These are phyloP conservation scores for Damaliscus lunatus DNA, from an alignment of 2,113 vertebrate genomes.

Conservation along the genomic window DNA sequence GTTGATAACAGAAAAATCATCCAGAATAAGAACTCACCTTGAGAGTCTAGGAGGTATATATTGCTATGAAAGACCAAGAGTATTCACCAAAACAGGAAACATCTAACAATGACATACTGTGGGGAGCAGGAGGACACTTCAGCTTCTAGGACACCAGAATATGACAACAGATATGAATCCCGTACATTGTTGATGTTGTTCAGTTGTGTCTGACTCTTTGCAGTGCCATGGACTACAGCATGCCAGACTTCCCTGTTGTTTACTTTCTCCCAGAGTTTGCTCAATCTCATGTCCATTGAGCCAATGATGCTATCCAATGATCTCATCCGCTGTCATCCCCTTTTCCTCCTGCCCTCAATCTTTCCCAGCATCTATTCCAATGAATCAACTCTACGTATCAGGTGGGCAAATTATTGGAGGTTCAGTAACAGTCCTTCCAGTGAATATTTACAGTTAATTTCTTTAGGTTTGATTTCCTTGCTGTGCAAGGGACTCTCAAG, in stretches of 20 bases:
- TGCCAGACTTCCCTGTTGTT: neutral
- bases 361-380: neutral
- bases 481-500: neutral
- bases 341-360: neutral
- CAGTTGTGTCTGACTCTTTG: neutral
- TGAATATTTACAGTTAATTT: neutral
- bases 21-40: neutral
- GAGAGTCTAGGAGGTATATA: neutral
- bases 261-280: neutral
- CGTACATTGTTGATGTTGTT: neutral
- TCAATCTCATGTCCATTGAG: neutral
- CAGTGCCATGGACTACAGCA: neutral
- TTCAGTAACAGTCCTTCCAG: neutral
- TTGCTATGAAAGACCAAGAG: neutral
- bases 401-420: neutral
- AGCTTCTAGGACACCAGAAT: neutral
- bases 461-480: neutral
- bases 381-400: neutral
- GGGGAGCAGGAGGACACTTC: neutral
- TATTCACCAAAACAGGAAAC: neutral
- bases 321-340: neutral
- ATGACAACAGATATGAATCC: neutral
- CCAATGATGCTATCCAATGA: rapidly evolving
- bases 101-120: neutral
- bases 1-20: neutral